phyloP scores from a whole-genome alignment of 2,797 vertebrate genomes.

The Rhinichthys osculus region DNA sequence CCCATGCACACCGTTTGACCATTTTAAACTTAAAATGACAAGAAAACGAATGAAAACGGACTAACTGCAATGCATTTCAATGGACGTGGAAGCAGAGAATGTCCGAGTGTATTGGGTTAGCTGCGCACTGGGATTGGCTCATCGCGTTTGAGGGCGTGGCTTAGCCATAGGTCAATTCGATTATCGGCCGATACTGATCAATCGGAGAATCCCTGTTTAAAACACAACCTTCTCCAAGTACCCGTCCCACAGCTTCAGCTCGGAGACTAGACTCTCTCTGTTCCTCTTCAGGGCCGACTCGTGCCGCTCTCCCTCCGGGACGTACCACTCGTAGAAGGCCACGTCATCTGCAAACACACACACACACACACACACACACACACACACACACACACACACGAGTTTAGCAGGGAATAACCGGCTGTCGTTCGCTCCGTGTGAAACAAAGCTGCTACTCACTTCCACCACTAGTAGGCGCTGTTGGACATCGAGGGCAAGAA shows the following conservation, averaged over 20 bases:
- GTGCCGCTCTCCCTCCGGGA: conserved; percentile 53
- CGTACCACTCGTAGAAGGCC: background rate
- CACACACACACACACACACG: background rate
- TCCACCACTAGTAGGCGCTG: no score
- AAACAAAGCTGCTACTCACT: background rate
- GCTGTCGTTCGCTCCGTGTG: background rate
- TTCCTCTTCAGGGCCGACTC: conserved; percentile 61
- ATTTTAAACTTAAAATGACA: no score
- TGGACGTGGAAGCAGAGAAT: no score
- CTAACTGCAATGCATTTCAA: no score
- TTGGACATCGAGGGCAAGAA: no score
- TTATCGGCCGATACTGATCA: no score
- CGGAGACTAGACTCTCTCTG: conserved; percentile 50
- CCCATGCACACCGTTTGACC: no score
- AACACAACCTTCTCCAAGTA: conserved; percentile 57
- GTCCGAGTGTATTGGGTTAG: no score
- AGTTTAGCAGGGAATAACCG: background rate
- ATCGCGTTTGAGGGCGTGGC: no score
- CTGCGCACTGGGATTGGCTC: no score
- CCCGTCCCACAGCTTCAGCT: conserved; percentile 62
- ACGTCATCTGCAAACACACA: conserved; percentile 20
- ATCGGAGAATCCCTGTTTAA: background rate
- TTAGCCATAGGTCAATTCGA: no score
- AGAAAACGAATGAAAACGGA: no score
- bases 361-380: background rate